phyloP scores from a whole-genome alignment of 2,113 vertebrate species.

The Cochlearius cochlearius region DNA sequence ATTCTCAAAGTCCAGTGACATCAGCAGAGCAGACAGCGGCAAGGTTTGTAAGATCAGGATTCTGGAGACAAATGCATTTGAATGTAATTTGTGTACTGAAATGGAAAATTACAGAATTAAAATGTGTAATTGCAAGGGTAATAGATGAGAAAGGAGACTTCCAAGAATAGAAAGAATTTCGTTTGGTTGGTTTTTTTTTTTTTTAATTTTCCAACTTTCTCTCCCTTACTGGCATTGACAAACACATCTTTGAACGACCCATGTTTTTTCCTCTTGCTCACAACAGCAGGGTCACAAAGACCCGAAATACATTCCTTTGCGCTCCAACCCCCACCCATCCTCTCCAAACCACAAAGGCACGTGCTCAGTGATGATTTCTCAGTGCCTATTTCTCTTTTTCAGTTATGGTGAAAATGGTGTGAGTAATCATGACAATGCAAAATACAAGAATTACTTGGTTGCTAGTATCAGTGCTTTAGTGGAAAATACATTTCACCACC shows the following conservation, averaged over 20 bases:
- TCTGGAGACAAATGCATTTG: background rate
- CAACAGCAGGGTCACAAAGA: background rate
- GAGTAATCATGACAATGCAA: background rate
- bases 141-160: background rate
- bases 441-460: background rate
- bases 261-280: background rate
- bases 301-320: background rate
- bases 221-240: background rate
- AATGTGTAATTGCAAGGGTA: background rate
- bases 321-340: background rate
- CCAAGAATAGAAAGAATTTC: background rate
- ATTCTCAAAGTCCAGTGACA: background rate
- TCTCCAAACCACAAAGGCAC: background rate
- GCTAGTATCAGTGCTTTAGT: background rate
- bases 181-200: too few relatives aligned
- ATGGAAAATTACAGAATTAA: background rate
- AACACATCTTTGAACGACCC: background rate
- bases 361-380: background rate
- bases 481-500: background rate
- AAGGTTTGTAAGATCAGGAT: background rate
- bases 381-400: background rate
- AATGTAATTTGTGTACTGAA: background rate
- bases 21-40: background rate
- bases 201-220: background rate
- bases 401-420: background rate